Evolutionary conservation across 1,140 invertebrate genomes (phyloP).

Genomic region (Camponotus pennsylvanicus): DNA sequence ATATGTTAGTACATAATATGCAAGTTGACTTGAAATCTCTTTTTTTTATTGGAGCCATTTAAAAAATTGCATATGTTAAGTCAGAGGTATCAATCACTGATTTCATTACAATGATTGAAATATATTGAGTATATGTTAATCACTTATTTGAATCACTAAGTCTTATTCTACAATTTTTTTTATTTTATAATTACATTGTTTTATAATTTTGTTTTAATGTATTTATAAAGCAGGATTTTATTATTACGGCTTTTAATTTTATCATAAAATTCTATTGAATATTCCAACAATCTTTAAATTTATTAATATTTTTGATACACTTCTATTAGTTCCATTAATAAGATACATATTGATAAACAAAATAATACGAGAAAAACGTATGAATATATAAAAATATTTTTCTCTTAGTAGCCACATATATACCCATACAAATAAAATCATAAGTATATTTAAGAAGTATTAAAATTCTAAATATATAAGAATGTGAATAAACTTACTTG

Average conservation of each 20-base stretch:
- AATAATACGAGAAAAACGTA: neutral
- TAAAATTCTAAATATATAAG: neutral
- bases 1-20: neutral
- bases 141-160: too few species aligned
- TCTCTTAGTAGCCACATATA: too few species aligned
- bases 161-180: neutral
- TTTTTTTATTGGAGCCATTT: neutral
- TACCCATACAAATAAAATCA: neutral
- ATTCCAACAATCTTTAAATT: too few species aligned
- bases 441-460: neutral
- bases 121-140: neutral
- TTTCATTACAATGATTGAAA: neutral
- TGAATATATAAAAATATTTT: neutral
- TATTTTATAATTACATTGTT: neutral
- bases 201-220: neutral
- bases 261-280: too few species aligned
- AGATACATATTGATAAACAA: too few species aligned
- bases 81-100: neutral
- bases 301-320: too few species aligned
- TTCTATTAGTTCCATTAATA: too few species aligned
- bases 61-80: neutral
- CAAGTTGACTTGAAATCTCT: neutral
- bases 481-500: neutral
- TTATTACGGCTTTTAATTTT: too few species aligned
- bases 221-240: too few species aligned